Evolutionary conservation across 2,888 invertebrate species (phyloP).

Genomic region (Vesta saturnalis): DNA sequence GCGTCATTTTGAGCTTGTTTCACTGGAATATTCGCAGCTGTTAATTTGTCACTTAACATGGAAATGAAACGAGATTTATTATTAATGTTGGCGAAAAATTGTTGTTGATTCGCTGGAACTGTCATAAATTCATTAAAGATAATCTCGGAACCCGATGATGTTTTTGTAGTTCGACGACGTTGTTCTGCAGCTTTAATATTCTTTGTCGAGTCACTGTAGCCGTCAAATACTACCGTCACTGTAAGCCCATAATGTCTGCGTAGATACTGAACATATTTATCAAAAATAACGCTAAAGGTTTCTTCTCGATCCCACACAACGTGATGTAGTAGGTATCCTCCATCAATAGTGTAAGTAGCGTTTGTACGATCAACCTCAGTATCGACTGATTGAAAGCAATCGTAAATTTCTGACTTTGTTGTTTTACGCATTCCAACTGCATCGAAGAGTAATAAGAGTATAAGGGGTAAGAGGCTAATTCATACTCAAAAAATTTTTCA

Average conservation of each 20-base stretch:
- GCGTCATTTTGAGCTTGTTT: conserved; percentile 47
- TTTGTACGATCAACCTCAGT: conserved; percentile 41
- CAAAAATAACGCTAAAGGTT: no score
- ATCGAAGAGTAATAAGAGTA: background rate
- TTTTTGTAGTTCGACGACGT: no score
- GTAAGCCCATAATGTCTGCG: conserved; percentile 45
- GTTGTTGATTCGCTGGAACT: conserved; percentile 45
- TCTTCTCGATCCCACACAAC: no score
- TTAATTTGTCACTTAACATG: conserved; percentile 45
- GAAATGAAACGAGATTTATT: conserved; percentile 53
- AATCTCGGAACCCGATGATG: conserved; percentile 49
- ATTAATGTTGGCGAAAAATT: conserved; percentile 49
- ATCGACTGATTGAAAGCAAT: conserved; percentile 31
- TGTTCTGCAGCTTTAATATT: no score
- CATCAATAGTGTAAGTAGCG: conserved; percentile 40
- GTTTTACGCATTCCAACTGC: background rate
- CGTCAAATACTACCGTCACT: conserved; percentile 48
- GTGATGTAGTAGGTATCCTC: no score
- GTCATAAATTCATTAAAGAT: conserved; percentile 50
- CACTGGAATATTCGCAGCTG: conserved; percentile 49
- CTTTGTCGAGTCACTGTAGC: no score
- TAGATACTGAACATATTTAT: conserved; percentile 39
- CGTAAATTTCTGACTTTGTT: background rate
- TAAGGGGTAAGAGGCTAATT: background rate
- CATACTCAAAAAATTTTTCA: no score